phyloP scores from a whole-genome alignment of 2,113 vertebrate species.

The Centropus unirufus region DNA sequence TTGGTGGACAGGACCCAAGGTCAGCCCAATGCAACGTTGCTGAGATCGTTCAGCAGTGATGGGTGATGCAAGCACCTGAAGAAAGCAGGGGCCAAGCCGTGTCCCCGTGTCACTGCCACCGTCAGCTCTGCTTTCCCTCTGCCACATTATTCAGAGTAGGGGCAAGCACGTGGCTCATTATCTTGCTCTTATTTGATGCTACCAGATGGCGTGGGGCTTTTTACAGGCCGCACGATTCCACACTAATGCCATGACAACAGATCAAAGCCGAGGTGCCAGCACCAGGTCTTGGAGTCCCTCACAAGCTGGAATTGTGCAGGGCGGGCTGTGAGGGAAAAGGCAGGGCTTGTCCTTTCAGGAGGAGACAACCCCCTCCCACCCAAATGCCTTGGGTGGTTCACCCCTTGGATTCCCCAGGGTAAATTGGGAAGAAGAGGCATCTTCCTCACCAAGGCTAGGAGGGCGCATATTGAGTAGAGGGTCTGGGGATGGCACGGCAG shows the following conservation, averaged over 20 bases:
- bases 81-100: not conserved
- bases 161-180: not conserved
- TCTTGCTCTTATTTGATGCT: not conserved
- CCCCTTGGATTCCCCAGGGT: not conserved
- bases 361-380: not conserved
- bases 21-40: not conserved
- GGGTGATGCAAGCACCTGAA: not conserved
- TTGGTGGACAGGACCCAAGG: not conserved
- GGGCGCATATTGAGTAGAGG: rapidly evolving
- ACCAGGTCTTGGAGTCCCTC: not conserved
- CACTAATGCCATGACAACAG: not conserved
- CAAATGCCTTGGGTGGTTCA: not conserved
- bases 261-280: not conserved
- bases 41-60: not conserved
- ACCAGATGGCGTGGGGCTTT: not conserved
- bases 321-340: not conserved
- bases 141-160: not conserved
- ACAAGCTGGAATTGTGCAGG: not conserved
- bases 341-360: not conserved
- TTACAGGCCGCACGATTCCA: not conserved
- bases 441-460: not conserved
- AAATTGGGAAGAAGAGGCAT: not conserved
- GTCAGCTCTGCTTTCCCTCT: not conserved
- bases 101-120: not conserved
- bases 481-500: not conserved